Base-by-base conservation (phyloP, 2,113 vertebrate species). In the Carettochelys insculpta region DNA sequence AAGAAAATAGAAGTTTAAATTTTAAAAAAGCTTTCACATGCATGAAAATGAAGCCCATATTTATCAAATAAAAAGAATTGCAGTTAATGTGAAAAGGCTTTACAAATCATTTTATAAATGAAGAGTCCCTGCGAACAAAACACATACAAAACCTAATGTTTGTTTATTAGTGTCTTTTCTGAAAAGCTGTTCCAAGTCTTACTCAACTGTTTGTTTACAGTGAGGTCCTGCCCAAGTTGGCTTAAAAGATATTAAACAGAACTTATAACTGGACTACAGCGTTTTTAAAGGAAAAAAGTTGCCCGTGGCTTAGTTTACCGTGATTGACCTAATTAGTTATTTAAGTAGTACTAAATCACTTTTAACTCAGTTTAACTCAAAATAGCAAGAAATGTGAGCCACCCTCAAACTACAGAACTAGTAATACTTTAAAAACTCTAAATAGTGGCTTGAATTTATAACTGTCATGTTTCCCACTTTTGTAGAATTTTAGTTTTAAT, bases 131-230 rank as follows among this genome's bases (percentile, higher is more conserved):
- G 95, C 88, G 94, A 97, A 90, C 85, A 92, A 82, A 92, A 96
- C 41, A 75, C 89, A 88, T 96, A 93, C 34, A 96, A 88, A 89
- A 95, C 89, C 95, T 94, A 93, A 96, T 94, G 90, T 96, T 96
- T 97, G 95, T 96, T 94, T 96, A 96, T 94, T 95, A 95, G 90
- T 68, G 92, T 83, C 95, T 95, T 94, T 95, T 95, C 95, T 91
- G 89, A 95, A 95, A 93, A 92, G 96, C 95, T 92, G 90, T 95
- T 96, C 92, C 92, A 92, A 97, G 95, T 95, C 85, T 93, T 94
- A 95, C 92, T 92, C n/a, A 27, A 95, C 94, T 91, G 88, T 91
- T 96, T 96, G 94, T 95, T 96, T 97, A 95, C 81, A 90, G 88
- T 86, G 81, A 48, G 94, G 94, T 92, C 92, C 91, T 96, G 94